Base-by-base conservation (phyloP, 2,888 invertebrate species). In the Augochlorella aurata region DNA sequence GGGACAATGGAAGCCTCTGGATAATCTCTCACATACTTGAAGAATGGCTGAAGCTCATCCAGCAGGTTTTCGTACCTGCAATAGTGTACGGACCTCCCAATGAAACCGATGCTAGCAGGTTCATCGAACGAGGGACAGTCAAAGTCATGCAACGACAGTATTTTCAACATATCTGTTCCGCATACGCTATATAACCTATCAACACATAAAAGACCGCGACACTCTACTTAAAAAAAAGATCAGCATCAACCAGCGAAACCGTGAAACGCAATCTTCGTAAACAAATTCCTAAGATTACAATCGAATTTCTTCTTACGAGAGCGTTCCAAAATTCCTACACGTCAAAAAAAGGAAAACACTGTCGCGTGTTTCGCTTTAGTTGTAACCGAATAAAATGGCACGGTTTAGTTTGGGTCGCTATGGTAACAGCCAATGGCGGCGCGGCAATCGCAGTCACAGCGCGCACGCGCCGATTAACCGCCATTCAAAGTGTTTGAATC, bases 1-100 rank as follows among this genome's bases (percentile, higher is more conserved):
- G 96, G 93, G 24, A 96, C 96, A 12, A 97, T 95, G 87, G 96
- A 95, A 45, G 97, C 95, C 85, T 95, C 95, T 0, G 97, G 97
- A 93, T 97, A 96, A 68, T 94, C 94, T 75, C 95, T 95, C 0
- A 95, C 78, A 74, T 91, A 91, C 65, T 83, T 89, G 2, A 85
- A 86, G 67, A 91, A 92, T 0, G 90, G 87, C 65, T 93, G 92
- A 12, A 90, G 87, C 79, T 93, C 93, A 68, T 92, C 89, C 29
- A 89, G 85, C 4, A 92, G 76, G 16, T 89, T 87, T n/a, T 90
- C 85, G 76, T 85, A 89, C 16, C 88, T 82, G 65, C 91, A 92
- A 54, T 90, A 91, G 10, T 90, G 76, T 3, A 89, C 74, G 0
- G 38, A 71, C 29, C 86, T 82, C 21, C 82, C 80, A 7, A 92